Percentiles rank a stretch among this genome's conserved stretches.
Evolutionary conservation across 2,113 vertebrate genomes (phyloP).

Genomic region (Monopterus albus): DNA sequence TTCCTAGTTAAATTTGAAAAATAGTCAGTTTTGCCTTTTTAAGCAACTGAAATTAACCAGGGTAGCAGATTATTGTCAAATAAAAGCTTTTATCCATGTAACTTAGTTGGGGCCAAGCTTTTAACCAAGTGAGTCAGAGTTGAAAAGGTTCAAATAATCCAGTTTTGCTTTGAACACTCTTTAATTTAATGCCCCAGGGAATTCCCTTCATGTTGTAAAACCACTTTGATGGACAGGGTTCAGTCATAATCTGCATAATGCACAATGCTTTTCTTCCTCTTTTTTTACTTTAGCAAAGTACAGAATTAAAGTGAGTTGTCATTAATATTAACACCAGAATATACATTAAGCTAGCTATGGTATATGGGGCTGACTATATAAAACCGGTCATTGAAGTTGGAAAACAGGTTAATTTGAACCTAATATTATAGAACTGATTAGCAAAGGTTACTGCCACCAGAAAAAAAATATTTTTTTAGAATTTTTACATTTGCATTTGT

Average conservation of each 20-base stretch:
- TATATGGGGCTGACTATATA: not conserved
- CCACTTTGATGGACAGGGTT: slow-evolving; percentile 20
- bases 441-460: not conserved
- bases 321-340: slow-evolving; percentile 44
- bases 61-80: slow-evolving; percentile 5
- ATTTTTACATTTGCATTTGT: too few relatives aligned
- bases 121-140: slow-evolving; percentile 23
- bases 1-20: too few relatives aligned
- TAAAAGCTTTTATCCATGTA: slow-evolving; percentile 58
- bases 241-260: slow-evolving; percentile 64
- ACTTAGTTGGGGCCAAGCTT: slow-evolving; percentile 26
- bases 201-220: slow-evolving; percentile 48
- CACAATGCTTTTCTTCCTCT: slow-evolving; percentile 25
- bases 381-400: not conserved
- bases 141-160: slow-evolving; percentile 47
- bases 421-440: slow-evolving; percentile 19
- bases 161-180: slow-evolving; percentile 40
- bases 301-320: slow-evolving; percentile 45
- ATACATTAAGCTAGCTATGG: not conserved
- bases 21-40: not conserved
- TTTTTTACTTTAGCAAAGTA: slow-evolving; percentile 48
- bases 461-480: too few relatives aligned
- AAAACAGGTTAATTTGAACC: not conserved
- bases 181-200: slow-evolving; percentile 39
- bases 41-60: slow-evolving; percentile 6